Conservation (phyloP, 2,797 vertebrate genomes). For the Sebastes cheni region DNA sequence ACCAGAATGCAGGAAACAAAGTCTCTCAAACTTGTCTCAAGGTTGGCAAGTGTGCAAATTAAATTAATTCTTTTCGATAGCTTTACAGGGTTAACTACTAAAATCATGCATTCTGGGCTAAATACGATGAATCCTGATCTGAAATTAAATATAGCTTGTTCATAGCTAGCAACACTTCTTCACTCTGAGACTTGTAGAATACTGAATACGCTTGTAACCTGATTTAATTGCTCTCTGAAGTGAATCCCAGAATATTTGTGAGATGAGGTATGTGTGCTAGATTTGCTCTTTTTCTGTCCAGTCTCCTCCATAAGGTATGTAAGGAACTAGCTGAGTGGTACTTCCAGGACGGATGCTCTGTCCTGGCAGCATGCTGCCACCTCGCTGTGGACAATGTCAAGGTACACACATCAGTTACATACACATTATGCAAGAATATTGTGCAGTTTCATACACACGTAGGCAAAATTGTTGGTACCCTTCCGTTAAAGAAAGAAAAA, state of each 20-base stretch:
- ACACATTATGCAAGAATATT: neutral
- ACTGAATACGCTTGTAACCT: neutral
- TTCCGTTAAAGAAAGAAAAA: no score
- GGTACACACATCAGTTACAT: slow-evolving; percentile 72
- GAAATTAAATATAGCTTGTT: no score
- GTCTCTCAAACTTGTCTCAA: no score
- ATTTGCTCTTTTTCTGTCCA: slow-evolving; percentile 44
- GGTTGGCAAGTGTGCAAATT: no score
- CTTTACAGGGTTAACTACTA: no score
- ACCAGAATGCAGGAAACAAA: no score
- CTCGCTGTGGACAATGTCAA: slow-evolving; percentile 90
- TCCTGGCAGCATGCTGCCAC: slow-evolving; percentile 93
- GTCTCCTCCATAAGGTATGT: slow-evolving; percentile 88
- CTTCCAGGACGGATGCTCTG: slow-evolving; percentile 90
- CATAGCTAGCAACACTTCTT: neutral
- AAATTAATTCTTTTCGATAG: no score
- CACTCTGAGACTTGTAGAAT: neutral
- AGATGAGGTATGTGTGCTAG: neutral
- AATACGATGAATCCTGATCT: no score
- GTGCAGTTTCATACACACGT: neutral
- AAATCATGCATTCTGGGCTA: no score
- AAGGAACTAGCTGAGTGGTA: slow-evolving; percentile 94
- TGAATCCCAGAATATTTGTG: neutral
- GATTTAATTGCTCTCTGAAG: neutral
- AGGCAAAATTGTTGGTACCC: no score